Evolutionary conservation across 2,113 vertebrate genomes (phyloP), one percentile per base, ranked within the genome.

Genomic region (Trematocara stigmaticum): DNA sequence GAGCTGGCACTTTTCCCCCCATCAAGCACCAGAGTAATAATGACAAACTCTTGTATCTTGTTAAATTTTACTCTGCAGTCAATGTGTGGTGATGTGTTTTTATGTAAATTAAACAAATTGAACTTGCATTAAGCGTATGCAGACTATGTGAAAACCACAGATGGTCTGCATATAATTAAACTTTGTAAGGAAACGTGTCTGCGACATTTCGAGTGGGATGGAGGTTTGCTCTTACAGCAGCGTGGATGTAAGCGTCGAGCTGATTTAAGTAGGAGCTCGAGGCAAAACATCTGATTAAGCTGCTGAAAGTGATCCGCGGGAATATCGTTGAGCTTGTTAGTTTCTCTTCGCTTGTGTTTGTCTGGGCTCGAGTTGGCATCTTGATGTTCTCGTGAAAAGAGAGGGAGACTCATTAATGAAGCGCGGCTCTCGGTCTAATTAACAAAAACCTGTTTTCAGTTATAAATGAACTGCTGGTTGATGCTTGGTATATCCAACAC

Each of bases 161-260:
- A 89, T 89, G 89, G 89, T 61, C 79, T n/a, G 85, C 71, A 83
- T 88, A 57, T 86, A 86, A 89, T 89, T 91, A 86, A 84, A 90
- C 74, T 81, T 81, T 83, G 64, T 45, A 42, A 47, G 80, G 61
- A 81, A 82, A 55, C 26, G 35, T 61, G 82, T 89, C 78, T 57
- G 83, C 51, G 23, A 20, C 42, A 12, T 18, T 78, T 16, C 42
- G 82, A 89, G 89, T 88, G 88, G 87, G 89, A 82, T 20, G 87
- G 34, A 69, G 55, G 42, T 23, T 90, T 38, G 79, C 80, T 87
- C 84, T 80, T 53, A 40, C 82, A 40, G 16, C 85, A 18, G 69
- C 29, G 20, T 23, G 82, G 57, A 35, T 79, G 84, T 38, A 23
- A 57, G 69, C 3, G 7, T 23, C 35, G 57, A 82, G 57, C n/a